Evolutionary conservation across 1,140 invertebrate species (phyloP).

Genomic region (Mizuhopecten yessoensis): DNA sequence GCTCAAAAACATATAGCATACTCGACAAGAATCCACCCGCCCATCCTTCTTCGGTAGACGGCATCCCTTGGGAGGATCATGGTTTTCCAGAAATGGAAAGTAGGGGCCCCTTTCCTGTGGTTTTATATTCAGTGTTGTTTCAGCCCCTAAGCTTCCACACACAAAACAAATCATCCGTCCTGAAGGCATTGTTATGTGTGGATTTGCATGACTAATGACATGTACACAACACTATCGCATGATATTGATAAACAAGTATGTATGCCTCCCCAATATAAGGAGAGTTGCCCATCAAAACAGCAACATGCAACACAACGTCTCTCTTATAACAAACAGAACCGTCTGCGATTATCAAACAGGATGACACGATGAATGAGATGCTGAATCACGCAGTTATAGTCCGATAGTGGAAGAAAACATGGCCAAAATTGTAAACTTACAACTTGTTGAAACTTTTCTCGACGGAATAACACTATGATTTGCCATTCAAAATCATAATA

Average conservation of each 20-base stretch:
- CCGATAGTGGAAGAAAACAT: not conserved
- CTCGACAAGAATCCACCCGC: conserved; percentile 88
- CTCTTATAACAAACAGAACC: conserved; percentile 38
- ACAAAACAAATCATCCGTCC: conserved; percentile 89
- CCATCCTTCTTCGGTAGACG: conserved; percentile 82
- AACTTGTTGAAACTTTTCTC: conserved; percentile 41
- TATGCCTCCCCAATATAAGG: not conserved
- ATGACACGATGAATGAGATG: not conserved
- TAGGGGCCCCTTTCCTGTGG: conserved; percentile 86
- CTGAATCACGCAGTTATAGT: not conserved
- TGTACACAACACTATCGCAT: not conserved
- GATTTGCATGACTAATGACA: not conserved
- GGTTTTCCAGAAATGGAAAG: conserved; percentile 95
- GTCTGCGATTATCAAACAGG: conserved; percentile 22
- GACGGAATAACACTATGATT: not conserved
- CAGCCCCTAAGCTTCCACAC: conserved; percentile 90
- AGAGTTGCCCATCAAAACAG: conserved; percentile 1
- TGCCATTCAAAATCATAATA: conserved; percentile 19
- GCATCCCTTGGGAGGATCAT: conserved; percentile 91
- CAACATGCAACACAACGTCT: not conserved
- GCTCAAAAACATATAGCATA: conserved; percentile 92
- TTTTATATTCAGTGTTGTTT: conserved; percentile 89
- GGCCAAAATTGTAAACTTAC: conserved; percentile 36
- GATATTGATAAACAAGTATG: not conserved
- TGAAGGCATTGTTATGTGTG: conserved; percentile 64